Base-by-base conservation (phyloP, 2,113 vertebrate species). In the Microcebus murinus region DNA sequence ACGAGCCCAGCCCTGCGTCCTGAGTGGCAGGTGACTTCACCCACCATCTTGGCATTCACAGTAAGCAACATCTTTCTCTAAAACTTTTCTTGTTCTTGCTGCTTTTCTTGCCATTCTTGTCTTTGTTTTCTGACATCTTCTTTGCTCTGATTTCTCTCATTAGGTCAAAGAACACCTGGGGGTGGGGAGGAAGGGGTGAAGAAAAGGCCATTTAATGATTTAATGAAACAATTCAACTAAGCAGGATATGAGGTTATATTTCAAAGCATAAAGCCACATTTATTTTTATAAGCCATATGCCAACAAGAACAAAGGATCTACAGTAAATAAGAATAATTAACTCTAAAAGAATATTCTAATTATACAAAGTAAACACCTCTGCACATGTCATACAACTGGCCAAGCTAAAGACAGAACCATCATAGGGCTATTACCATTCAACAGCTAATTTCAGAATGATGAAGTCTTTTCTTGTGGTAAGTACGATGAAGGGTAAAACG, bases 51-150 rank as follows among this genome's bases (percentile, higher is more conserved):
- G 94, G 89, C 9, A 70, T 97, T 99, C 99, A 99, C 96, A 99
- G 99, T 57, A 99, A 97, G 97, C 99, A 99, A 97, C 99, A 99
- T 93, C 98, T 98, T 97, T 99, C 99, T 98, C 99, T 99, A 98
- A 99, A 99, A 97, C 99, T 99, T 96, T 99, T 99, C 99, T 99
- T 99, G 97, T 99, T 99, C 98, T 99, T 99, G 95, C 99, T 98
- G 63, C 99, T 99, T 96, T 99, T 99, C 94, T 99, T 99, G 83
- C 99, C 99, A 79, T 99, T 99, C 95, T 99, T 99, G 97, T 99
- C 99, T 98, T 99, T 99, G 98, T 99, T 99, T 98, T 99, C 99
- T 0, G 99, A 99, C 99, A 99, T 99, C 98, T 99, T 99, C 98
- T 99, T 99, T 95, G 99, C 98, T 87, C 99, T 98, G 81, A 99